These are phyloP conservation scores for Heliconius cydno DNA, from an alignment of 2,888 invertebrate species.

Conservation along the genomic window DNA sequence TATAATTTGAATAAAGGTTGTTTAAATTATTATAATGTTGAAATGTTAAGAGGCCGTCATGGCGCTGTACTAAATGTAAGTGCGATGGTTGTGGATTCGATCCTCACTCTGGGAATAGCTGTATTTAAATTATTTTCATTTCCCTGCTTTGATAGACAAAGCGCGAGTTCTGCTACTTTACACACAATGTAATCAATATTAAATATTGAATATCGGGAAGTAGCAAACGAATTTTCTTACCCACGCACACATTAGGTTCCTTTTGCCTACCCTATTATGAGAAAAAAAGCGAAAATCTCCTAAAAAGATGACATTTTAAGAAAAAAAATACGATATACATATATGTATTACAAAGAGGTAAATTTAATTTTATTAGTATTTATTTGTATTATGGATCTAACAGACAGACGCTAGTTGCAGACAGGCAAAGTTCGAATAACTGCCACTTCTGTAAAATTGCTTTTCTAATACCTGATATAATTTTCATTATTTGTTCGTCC, in stretches of 20 bases:
- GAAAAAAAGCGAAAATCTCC: neutral
- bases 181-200: too few species aligned
- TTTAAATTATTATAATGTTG: neutral
- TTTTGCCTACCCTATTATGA: neutral
- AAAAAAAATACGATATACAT: neutral
- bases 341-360: neutral
- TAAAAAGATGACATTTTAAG: neutral
- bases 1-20: neutral
- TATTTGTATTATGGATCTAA: constrained; percentile 22
- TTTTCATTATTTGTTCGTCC: constrained; percentile 29
- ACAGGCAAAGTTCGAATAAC: constrained; percentile 68
- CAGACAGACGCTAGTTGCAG: constrained; percentile 52
- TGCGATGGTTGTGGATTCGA: neutral
- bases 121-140: neutral
- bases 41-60: neutral
- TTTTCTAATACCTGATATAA: constrained; percentile 53
- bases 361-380: neutral
- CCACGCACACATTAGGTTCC: too few species aligned
- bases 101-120: neutral
- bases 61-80: neutral
- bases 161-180: neutral
- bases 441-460: constrained; percentile 58
- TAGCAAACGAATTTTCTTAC: too few species aligned
- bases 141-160: neutral
- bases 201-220: too few species aligned